These are phyloP conservation scores for Squalus acanthias DNA, from an alignment of 2,797 vertebrate genomes.

Conservation along the genomic window DNA sequence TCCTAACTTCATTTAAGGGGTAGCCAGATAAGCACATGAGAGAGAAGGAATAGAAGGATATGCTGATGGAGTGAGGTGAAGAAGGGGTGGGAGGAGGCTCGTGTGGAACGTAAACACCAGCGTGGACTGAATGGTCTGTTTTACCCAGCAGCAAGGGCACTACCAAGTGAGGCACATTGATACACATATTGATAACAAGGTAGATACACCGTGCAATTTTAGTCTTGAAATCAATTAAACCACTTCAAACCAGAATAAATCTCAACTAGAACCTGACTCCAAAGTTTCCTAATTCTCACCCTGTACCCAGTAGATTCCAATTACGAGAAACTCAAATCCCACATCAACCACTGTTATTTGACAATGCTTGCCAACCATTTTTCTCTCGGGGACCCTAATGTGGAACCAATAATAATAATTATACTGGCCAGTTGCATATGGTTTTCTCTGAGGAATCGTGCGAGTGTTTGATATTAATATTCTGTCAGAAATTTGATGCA, in stretches of 20 bases:
- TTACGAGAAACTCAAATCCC: not conserved
- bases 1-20: too few relatives aligned
- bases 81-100: too few relatives aligned
- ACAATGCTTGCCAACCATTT: not conserved
- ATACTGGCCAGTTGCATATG: not conserved
- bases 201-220: not conserved
- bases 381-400: not conserved
- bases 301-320: not conserved
- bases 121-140: not conserved
- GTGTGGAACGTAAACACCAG: too few relatives aligned
- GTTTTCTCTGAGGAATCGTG: not conserved
- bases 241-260: not conserved
- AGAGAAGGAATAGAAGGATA: too few relatives aligned
- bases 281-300: not conserved
- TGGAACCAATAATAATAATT: not conserved
- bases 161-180: not conserved
- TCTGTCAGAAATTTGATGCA: not conserved
- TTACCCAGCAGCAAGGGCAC: not conserved
- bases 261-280: not conserved
- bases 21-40: too few relatives aligned
- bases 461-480: not conserved
- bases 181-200: not conserved
- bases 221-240: not conserved
- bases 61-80: too few relatives aligned
- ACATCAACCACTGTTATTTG: not conserved